Conservation (phyloP, 2,888 invertebrate genomes). For the Stomorhina lunata region DNA sequence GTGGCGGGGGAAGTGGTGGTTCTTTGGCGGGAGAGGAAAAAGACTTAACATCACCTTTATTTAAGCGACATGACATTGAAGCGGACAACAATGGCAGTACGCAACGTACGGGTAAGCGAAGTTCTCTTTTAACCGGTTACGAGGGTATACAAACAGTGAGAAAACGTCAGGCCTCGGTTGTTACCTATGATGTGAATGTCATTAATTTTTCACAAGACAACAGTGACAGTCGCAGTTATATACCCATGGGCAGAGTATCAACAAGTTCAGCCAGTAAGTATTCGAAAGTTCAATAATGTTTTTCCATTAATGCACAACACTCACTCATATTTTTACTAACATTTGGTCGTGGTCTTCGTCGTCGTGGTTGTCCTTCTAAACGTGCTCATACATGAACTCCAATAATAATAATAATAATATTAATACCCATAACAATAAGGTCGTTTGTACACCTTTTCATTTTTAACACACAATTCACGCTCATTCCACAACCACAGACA, state of each 20-base stretch:
- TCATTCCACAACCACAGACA: not conserved
- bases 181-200: constrained; percentile 80
- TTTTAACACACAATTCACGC: not conserved
- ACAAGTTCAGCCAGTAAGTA: constrained; percentile 80
- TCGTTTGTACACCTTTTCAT: constrained; percentile 17
- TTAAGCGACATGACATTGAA: constrained; percentile 75
- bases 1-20: constrained; percentile 59
- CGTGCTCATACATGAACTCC: constrained; percentile 1
- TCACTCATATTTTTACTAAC: not conserved
- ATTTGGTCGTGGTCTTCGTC: not conserved
- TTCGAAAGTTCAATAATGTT: constrained; percentile 42
- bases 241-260: constrained; percentile 79
- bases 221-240: constrained; percentile 78
- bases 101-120: constrained; percentile 68
- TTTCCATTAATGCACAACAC: not conserved
- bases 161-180: constrained; percentile 79
- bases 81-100: constrained; percentile 65
- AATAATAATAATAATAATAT: not conserved
- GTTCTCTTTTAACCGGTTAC: constrained; percentile 74
- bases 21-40: constrained; percentile 72
- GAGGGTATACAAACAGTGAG: constrained; percentile 76
- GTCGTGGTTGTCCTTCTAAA: not conserved
- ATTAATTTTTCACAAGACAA: constrained; percentile 80
- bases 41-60: constrained; percentile 75
- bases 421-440: not conserved